Evolutionary conservation across 2,113 vertebrate species (phyloP), one percentile per base, ranked within the genome.

Genomic region (Saguinus midas): DNA sequence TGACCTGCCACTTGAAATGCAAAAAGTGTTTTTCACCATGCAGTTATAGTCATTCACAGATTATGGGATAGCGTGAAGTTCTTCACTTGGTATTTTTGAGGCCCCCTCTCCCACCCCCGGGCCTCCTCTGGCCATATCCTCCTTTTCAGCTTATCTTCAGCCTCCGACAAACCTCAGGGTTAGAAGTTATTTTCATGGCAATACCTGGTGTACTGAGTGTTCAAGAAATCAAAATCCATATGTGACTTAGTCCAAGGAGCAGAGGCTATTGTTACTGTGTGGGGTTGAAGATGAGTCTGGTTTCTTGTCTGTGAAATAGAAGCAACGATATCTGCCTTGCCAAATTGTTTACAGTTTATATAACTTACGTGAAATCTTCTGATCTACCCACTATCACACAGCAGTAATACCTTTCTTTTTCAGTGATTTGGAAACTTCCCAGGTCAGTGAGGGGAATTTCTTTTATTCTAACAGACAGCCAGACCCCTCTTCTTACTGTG

Each of bases 1-100:
- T 87, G 93, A 90, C 40, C 45, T 97, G n/a, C 86, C 37, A 85
- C 72, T 90, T 82, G 52, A 91, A 91, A 88, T 66, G 57, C 66
- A 61, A 55, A 85, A 72, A 79, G 29, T 8, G 6, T 25, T 72
- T 93, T 90, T 75, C 75, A 37, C 86, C 78, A 6, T 79, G 40
- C 10, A 52, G 72, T 92, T 43, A 29, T 10, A 17, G 37, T 80
- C 78, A 61, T 81, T 55, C 50, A 58, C 57, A 78, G 70, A 72
- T 40, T 55, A 79, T 82, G 29, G 57, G 25, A 48, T 64, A 91
- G 13, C 35, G 27, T 43, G 52, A 92, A 81, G 52, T 79, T 87
- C 70, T 35, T 45, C 21, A 58, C 57, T 52, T 52, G 52, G 52
- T 52, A 17, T 52, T 52, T 52, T 52, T 52, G 52, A 52, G 52